Evolutionary conservation across 2,797 vertebrate species (phyloP).

Genomic region (Brachyalestes nurse): DNA sequence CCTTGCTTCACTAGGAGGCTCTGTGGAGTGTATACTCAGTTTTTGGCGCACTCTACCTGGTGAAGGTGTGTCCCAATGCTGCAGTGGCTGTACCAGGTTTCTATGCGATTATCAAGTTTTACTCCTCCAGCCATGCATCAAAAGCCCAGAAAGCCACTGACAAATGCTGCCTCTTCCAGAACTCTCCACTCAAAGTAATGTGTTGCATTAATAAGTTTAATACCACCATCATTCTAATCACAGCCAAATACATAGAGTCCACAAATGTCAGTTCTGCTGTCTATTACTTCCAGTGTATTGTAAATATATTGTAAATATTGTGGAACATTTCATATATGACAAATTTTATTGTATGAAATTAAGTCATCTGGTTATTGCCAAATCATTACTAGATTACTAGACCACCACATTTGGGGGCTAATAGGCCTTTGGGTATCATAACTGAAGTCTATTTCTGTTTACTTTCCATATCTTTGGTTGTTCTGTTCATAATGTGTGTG

Average conservation of each 20-base stretch:
- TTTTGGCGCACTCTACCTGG: slow-evolving; percentile 81
- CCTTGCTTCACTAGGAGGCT: slow-evolving; percentile 63
- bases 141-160: slow-evolving; percentile 76
- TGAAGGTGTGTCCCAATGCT: slow-evolving; percentile 77
- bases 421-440: too few relatives aligned
- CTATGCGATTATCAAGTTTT: slow-evolving; percentile 83
- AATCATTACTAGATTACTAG: too few relatives aligned
- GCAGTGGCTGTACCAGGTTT: slow-evolving; percentile 72
- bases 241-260: neutral
- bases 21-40: slow-evolving; percentile 73
- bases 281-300: neutral
- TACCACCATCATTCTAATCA: too few relatives aligned
- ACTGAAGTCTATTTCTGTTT: too few relatives aligned
- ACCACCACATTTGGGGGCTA: too few relatives aligned
- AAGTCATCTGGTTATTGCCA: too few relatives aligned
- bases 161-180: slow-evolving; percentile 74
- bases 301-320: too few relatives aligned
- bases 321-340: too few relatives aligned
- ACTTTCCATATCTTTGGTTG: too few relatives aligned
- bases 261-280: neutral
- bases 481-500: neutral
- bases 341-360: too few relatives aligned
- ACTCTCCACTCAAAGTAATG: slow-evolving; percentile 77
- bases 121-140: slow-evolving; percentile 75
- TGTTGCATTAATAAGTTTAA: neutral